A percentile compares a stretch with the other conserved stretches of the same genome.
Evolutionary conservation across 2,888 invertebrate genomes (phyloP).

Genomic region (Schrankia costaestrigalis): DNA sequence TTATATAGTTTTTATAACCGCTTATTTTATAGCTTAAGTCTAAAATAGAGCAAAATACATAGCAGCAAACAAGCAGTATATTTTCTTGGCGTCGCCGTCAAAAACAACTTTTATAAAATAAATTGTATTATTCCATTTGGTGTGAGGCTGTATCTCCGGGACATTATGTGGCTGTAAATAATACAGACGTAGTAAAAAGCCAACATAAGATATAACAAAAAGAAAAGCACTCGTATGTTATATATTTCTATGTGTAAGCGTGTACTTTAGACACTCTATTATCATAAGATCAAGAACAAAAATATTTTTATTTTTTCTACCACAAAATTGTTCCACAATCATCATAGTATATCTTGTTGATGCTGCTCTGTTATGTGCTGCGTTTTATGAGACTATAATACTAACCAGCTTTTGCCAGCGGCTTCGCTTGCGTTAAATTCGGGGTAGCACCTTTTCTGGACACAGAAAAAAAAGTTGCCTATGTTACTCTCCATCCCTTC

Average conservation of each 20-base stretch:
- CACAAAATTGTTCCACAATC: too few species aligned
- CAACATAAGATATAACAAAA: slow-evolving; percentile 8
- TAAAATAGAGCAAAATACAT: slow-evolving; percentile 49
- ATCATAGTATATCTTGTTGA: too few species aligned
- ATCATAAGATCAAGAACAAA: too few species aligned
- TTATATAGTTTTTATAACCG: slow-evolving; percentile 12
- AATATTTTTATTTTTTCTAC: too few species aligned
- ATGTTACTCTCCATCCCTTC: too few species aligned
- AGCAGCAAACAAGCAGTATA: slow-evolving; percentile 58
- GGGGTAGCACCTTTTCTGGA: too few species aligned
- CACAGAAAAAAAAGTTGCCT: too few species aligned
- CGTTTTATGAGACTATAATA: too few species aligned
- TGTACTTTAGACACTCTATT: slow-evolving; percentile 3
- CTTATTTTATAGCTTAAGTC: slow-evolving; percentile 33
- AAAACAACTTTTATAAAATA: slow-evolving; percentile 68
- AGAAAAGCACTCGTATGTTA: slow-evolving; percentile 4
- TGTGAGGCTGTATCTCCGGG: slow-evolving; percentile 27
- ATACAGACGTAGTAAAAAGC: slow-evolving; percentile 23
- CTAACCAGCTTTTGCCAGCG: too few species aligned
- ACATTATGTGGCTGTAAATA: slow-evolving; percentile 28
- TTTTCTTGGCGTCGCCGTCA: slow-evolving; percentile 56
- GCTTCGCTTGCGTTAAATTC: too few species aligned
- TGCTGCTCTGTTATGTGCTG: too few species aligned
- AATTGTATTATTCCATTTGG: slow-evolving; percentile 61
- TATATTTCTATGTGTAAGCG: slow-evolving; percentile 5